phyloP scores from a whole-genome alignment of 2,113 vertebrate species.

The Xyrauchen texanus region DNA sequence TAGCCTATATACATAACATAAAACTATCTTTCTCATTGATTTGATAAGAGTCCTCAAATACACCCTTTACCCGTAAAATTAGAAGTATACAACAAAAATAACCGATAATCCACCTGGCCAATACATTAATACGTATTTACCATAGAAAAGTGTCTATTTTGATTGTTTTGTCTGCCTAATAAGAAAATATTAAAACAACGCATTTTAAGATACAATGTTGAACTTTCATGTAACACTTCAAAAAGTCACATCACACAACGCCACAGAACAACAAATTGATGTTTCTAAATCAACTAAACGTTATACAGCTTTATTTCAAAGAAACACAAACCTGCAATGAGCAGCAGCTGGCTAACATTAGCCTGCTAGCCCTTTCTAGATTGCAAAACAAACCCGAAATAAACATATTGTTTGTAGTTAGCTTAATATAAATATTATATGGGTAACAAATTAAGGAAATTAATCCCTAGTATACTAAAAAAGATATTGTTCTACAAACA shows the following conservation, averaged over 20 bases:
- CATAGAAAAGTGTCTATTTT: background rate
- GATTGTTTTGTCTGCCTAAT: background rate
- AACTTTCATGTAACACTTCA: background rate
- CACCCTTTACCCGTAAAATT: too few relatives aligned
- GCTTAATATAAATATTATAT: background rate
- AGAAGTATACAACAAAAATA: background rate
- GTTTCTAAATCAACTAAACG: constrained; percentile 5
- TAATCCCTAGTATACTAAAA: background rate
- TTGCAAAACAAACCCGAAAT: constrained; percentile 2
- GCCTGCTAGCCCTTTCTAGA: constrained; percentile 29
- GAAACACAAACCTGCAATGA: constrained; percentile 44
- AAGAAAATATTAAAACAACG: background rate
- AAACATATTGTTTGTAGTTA: background rate
- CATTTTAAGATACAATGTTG: background rate
- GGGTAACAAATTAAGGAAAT: background rate
- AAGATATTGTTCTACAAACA: background rate
- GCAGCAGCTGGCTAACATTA: constrained; percentile 30
- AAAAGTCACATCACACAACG: background rate
- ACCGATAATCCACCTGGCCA: background rate
- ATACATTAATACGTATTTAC: background rate
- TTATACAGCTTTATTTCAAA: background rate
- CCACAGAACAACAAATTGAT: background rate
- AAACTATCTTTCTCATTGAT: too few relatives aligned
- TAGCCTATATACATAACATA: too few relatives aligned
- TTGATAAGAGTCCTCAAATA: too few relatives aligned